phyloP scores from a whole-genome alignment of 2,113 vertebrate genomes.

The rat (Rattus norvegicus) region DNA sequence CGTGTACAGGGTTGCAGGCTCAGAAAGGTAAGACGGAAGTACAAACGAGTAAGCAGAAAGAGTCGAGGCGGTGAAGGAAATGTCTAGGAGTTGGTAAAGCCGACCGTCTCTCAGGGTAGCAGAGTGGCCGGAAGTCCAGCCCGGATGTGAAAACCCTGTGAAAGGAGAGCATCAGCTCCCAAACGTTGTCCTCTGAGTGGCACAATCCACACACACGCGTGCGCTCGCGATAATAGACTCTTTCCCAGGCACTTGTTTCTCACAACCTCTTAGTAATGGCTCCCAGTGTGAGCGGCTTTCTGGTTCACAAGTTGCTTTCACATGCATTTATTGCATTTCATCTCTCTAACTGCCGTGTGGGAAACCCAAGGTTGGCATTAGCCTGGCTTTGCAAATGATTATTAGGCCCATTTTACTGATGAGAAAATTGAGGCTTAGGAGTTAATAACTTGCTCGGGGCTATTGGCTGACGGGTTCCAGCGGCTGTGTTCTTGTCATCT shows the following conservation, averaged over 20 bases:
- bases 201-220: background rate
- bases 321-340: constrained; percentile 42
- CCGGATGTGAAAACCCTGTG: background rate
- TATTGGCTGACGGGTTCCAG: background rate
- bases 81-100: background rate
- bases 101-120: no score
- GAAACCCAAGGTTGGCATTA: constrained; percentile 43
- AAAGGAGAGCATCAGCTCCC: background rate
- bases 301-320: background rate
- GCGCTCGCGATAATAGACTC: background rate
- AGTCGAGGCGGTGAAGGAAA: background rate
- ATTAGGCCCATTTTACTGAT: constrained; percentile 69
- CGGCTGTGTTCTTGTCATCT: background rate
- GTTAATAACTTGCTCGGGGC: constrained; percentile 20
- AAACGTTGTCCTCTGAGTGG: background rate
- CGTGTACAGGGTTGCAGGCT: background rate
- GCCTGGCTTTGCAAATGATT: constrained; percentile 56
- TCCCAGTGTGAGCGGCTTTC: background rate
- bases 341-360: constrained; percentile 14
- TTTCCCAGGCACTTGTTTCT: constrained; percentile 29
- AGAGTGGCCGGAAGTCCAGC: background rate
- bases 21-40: background rate
- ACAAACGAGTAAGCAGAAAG: background rate
- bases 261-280: background rate
- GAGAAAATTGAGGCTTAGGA: constrained; percentile 58